phyloP scores from a whole-genome alignment of 1,140 invertebrate species.

The Stenopsyche tienmushanensis region DNA sequence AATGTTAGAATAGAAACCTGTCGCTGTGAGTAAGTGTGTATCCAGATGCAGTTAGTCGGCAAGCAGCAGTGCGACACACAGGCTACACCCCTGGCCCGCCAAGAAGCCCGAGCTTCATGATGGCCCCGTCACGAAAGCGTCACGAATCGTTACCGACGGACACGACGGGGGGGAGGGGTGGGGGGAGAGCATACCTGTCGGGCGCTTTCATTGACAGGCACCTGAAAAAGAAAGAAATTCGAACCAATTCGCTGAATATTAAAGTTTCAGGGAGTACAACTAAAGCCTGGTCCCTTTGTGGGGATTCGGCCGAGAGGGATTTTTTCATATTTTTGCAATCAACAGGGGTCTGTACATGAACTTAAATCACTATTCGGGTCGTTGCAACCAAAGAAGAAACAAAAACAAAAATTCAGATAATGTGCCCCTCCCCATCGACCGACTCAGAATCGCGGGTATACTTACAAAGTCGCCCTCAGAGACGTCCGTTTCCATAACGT shows the following conservation, averaged over 20 bases:
- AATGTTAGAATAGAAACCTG: constrained; percentile 26
- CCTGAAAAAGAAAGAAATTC: constrained; percentile 65
- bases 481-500: too few species aligned
- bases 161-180: constrained; percentile 47
- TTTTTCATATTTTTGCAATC: too few species aligned
- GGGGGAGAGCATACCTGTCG: constrained; percentile 62
- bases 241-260: constrained; percentile 54
- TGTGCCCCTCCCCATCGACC: too few species aligned
- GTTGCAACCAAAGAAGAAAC: too few species aligned
- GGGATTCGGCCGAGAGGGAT: not conserved
- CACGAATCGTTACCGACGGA: constrained; percentile 42
- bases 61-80: constrained; percentile 48
- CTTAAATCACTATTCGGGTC: constrained; percentile 3
- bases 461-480: too few species aligned
- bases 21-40: constrained; percentile 47
- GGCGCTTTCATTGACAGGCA: constrained; percentile 70
- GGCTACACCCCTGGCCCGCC: constrained; percentile 52
- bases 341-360: too few species aligned
- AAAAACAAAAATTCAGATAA: too few species aligned
- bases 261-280: constrained; percentile 32
- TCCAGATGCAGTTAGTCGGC: constrained; percentile 22
- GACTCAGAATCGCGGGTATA: too few species aligned
- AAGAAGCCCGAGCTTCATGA: constrained; percentile 48
- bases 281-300: not conserved
- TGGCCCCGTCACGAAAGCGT: constrained; percentile 49